Evolutionary conservation across 1,140 invertebrate genomes (phyloP).

Genomic region (Drosophila funebris): DNA sequence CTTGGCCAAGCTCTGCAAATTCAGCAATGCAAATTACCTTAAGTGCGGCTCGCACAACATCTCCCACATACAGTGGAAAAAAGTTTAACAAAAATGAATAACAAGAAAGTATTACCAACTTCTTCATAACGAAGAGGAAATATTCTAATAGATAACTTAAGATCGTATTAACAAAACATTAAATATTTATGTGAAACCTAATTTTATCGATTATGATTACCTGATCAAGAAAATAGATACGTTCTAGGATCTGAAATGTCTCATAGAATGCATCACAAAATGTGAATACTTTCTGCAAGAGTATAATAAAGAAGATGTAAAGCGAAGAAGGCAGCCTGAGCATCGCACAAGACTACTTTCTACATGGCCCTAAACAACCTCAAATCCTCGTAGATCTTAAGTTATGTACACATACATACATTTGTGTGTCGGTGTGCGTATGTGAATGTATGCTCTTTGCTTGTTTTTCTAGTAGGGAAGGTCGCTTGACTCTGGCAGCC

Average conservation of each 20-base stretch:
- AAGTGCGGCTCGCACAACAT: slow-evolving; percentile 79
- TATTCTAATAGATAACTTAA: neutral
- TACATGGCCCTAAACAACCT: slow-evolving; percentile 80
- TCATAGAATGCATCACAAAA: too few relatives aligned
- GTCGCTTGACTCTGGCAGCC: slow-evolving; percentile 25
- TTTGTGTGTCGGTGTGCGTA: neutral
- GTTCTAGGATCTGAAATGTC: too few relatives aligned
- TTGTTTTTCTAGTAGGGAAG: slow-evolving; percentile 37
- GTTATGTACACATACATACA: slow-evolving; percentile 65
- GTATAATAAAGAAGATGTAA: neutral
- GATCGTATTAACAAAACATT: too few relatives aligned
- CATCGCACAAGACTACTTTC: slow-evolving; percentile 41
- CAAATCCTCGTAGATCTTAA: slow-evolving; percentile 81
- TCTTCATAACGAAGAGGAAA: neutral
- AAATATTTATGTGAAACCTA: too few relatives aligned
- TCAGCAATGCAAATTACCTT: slow-evolving; percentile 82
- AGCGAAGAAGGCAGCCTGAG: slow-evolving; percentile 12
- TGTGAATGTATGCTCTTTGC: neutral
- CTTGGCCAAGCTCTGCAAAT: slow-evolving; percentile 72
- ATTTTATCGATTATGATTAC: too few relatives aligned
- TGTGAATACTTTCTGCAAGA: neutral
- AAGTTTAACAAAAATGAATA: slow-evolving; percentile 23
- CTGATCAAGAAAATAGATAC: too few relatives aligned
- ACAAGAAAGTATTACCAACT: neutral
- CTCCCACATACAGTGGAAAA: slow-evolving; percentile 44